These are phyloP conservation scores for Octopus bimaculoides DNA, from an alignment of 1,140 invertebrate species.

Conservation along the genomic window DNA sequence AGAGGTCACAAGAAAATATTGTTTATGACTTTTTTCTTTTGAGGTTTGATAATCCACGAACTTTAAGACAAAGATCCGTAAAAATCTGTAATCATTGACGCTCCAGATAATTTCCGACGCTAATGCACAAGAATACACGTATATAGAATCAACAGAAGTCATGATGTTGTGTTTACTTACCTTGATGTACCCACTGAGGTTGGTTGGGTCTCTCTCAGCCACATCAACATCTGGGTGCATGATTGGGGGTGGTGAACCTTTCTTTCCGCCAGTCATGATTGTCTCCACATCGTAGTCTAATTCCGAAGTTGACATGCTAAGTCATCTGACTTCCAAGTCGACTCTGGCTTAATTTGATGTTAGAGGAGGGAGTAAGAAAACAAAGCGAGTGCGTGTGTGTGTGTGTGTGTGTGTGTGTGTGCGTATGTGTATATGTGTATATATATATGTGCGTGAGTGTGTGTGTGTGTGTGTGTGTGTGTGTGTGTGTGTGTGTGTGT, in stretches of 20 bases:
- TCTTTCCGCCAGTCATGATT: conserved; percentile 4
- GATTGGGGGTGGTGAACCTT: conserved; percentile 7
- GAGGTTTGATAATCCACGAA: no score
- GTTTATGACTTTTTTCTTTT: no score
- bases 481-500: neutral
- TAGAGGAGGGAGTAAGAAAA: neutral
- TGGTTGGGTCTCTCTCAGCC: conserved; percentile 6
- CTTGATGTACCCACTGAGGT: conserved; percentile 8
- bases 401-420: neutral
- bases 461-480: neutral
- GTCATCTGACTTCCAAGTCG: neutral
- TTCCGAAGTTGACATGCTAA: neutral
- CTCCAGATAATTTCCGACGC: no score
- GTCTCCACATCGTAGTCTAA: neutral
- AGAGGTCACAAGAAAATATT: no score
- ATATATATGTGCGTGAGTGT: neutral
- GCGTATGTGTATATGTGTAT: neutral
- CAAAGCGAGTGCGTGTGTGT: neutral
- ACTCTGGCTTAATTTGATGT: neutral
- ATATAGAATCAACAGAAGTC: no score
- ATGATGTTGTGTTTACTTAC: neutral
- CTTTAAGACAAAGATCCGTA: no score
- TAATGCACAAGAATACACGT: no score
- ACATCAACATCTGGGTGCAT: conserved; percentile 8
- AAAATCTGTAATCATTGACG: no score